Evolutionary conservation across 2,113 vertebrate genomes (phyloP), one percentile per base, ranked within the genome.

Genomic region (Bucco capensis): DNA sequence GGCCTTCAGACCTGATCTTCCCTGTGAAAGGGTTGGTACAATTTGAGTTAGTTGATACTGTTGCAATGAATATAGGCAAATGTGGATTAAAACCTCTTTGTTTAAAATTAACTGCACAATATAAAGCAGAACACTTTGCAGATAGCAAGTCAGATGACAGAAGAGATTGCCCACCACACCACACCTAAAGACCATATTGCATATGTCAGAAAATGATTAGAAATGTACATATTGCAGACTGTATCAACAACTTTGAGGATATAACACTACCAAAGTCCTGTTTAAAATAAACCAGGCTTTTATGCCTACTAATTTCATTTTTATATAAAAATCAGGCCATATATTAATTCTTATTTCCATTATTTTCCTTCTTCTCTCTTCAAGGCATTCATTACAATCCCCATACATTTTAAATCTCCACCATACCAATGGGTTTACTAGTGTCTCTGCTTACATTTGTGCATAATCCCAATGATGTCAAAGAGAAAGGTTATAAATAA

Each of bases 101-200:
- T n/a, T n/a, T n/a, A n/a, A n/a, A n/a, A n/a, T n/a, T n/a, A n/a
- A n/a, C n/a, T n/a, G n/a, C n/a, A n/a, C n/a, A n/a, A n/a, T n/a
- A n/a, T n/a, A n/a, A n/a, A n/a, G n/a, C n/a, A n/a, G n/a, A n/a
- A n/a, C n/a, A n/a, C n/a, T n/a, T n/a, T n/a, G n/a, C n/a, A n/a
- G n/a, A n/a, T n/a, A n/a, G n/a, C n/a, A n/a, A n/a, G n/a, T n/a
- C n/a, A n/a, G 37, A 44, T 72, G 42, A 35, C 21, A 50, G 49
- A 40, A 81, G 38, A 53, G 14, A 33, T 4, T 50, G 4, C 14
- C 8, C 0, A 0, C 14, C 19, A 22, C 9, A 24, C 13, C 37
- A 61, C 40, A 31, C 19, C 16, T 60, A 19, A 42, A 72, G 28
- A 58, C 7, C 33, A n/a, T 4, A 40, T 19, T 33, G 8, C 27